These are phyloP conservation scores for Choristoneura fumiferana DNA, from an alignment of 1,140 invertebrate species.

Conservation along the genomic window DNA sequence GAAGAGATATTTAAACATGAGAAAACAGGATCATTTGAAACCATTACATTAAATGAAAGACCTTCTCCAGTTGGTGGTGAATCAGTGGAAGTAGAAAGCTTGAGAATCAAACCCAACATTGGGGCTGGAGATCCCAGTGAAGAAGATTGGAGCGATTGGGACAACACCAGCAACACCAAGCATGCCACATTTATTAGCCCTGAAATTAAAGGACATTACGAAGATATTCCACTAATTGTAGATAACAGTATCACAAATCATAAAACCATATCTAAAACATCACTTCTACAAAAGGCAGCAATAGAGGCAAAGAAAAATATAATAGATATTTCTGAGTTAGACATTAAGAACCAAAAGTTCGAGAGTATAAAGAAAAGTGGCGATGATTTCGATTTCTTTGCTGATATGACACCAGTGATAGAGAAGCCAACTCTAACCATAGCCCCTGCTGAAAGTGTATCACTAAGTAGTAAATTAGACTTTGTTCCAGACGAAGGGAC, in stretches of 20 bases:
- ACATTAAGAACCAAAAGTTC: slow-evolving; percentile 85
- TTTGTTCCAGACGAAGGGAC: slow-evolving; percentile 61
- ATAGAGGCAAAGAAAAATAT: slow-evolving; percentile 74
- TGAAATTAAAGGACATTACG: slow-evolving; percentile 20
- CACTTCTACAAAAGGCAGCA: slow-evolving; percentile 61
- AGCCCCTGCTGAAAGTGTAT: slow-evolving; percentile 38
- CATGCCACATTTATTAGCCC: slow-evolving; percentile 15
- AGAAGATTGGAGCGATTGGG: slow-evolving; percentile 89
- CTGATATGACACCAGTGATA: slow-evolving; percentile 91
- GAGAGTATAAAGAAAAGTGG: slow-evolving; percentile 54
- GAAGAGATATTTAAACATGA: slow-evolving; percentile 48
- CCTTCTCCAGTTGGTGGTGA: slow-evolving; percentile 90
- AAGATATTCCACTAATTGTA: slow-evolving; percentile 19
- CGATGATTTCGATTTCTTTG: slow-evolving; percentile 87
- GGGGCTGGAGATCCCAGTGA: slow-evolving; percentile 44
- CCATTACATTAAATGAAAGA: slow-evolving; percentile 82
- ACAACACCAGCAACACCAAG: slow-evolving; percentile 67
- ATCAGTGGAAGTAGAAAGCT: slow-evolving; percentile 79
- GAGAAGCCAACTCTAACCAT: slow-evolving; percentile 79
- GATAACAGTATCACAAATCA: slow-evolving; percentile 21
- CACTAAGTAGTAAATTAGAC: slow-evolving; percentile 65
- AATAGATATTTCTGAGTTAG: slow-evolving; percentile 83
- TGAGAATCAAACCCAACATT: slow-evolving; percentile 42
- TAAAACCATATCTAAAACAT: slow-evolving; percentile 31
- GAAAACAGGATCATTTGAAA: slow-evolving; percentile 45